Conservation (phyloP, 1,140 invertebrate species). For the Hydropsyche tenuis region DNA sequence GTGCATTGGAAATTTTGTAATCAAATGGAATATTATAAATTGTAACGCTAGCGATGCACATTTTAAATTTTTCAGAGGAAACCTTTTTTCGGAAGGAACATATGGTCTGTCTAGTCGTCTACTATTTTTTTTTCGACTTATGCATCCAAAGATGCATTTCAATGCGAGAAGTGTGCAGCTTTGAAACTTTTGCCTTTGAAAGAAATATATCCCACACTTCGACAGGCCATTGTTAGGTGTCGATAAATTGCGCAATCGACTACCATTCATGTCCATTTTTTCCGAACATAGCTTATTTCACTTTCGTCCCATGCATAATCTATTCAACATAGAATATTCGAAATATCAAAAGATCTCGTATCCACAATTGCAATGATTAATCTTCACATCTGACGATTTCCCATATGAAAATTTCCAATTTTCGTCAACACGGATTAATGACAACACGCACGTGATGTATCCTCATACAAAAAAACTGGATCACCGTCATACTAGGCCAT, state of each 20-base stretch:
- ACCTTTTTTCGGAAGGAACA: slow-evolving; percentile 46
- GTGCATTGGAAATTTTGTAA: too few species aligned
- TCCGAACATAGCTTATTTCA: neutral
- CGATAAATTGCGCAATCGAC: slow-evolving; percentile 36
- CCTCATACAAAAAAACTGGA: too few species aligned
- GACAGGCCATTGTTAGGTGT: neutral
- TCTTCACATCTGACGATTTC: too few species aligned
- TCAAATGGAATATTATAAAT: too few species aligned
- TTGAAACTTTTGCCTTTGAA: slow-evolving; percentile 25
- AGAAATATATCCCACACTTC: slow-evolving; percentile 21
- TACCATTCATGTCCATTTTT: too few species aligned
- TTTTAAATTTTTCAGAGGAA: slow-evolving; percentile 32
- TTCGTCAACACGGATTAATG: too few species aligned
- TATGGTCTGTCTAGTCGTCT: slow-evolving; percentile 42
- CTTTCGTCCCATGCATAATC: neutral
- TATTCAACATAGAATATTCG: neutral
- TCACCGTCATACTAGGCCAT: neutral
- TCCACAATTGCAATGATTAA: too few species aligned
- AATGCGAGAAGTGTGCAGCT: neutral
- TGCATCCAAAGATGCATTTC: neutral
- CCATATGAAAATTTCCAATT: too few species aligned
- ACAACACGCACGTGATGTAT: too few species aligned
- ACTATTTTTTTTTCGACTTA: slow-evolving; percentile 27
- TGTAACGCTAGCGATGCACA: too few species aligned
- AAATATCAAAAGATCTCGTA: too few species aligned